Base-by-base conservation (phyloP, 2,797 vertebrate species). In the Enteromius fasciolatus region DNA sequence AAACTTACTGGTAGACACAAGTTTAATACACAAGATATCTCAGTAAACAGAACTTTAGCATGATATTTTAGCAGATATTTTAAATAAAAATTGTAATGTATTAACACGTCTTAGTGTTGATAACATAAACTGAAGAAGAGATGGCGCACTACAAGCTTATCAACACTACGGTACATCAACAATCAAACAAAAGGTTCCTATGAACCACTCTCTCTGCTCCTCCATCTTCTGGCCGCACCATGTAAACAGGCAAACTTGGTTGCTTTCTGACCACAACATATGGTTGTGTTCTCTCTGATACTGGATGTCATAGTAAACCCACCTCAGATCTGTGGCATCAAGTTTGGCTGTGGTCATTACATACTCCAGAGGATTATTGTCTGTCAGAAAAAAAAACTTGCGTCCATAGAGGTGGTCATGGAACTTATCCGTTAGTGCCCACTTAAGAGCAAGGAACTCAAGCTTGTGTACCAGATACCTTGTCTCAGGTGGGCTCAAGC, bases 281-380 rank as follows among this genome's bases (percentile, higher is more conserved):
- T 25, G 68, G 68, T 14, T 6, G 0, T 46, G 39, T 5, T 2
- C 14, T n/a, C 68, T 68, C 2, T 80, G 2, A 18, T 87, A 89
- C 23, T 88, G 85, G 28, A 89, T 61, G 20, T 90, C 86, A 5
- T 25, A 81, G 11, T 86, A 81, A 14, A 86, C 82, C 87, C 86
- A 90, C 1, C 28, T 23, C 70, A 86, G 86, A 7, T 66, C 78
- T 0, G 83, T 88, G 12, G 83, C 83, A 46, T 87, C 67, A 0
- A 89, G 73, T 67, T 85, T 90, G 3, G 84, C 82, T 2, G 78
- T n/a, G 18, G 74, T 54, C 87, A 87, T 86, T 1, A 86, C 84
- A 80, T 86, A 87, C 23, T 88, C 85, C 8, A 87, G 78, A 0
- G 86, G 87, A 6, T 86, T 89, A 25, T 87, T 89, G 57, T 87